These are phyloP conservation scores for Engraulis encrasicolus DNA, from an alignment of 2,113 vertebrate genomes.

Conservation along the genomic window DNA sequence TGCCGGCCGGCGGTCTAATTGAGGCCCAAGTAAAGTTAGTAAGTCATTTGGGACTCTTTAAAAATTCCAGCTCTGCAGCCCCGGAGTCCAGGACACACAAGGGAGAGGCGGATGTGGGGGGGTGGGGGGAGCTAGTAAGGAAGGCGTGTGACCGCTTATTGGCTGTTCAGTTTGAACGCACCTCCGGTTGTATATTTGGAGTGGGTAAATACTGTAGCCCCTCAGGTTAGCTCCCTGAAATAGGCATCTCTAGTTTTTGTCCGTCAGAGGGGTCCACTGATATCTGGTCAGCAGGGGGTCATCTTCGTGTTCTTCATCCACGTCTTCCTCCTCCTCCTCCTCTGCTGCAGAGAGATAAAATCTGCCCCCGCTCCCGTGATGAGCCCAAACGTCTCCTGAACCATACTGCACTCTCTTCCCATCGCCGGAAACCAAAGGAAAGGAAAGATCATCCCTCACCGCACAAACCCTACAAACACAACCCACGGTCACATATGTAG, in stretches of 20 bases:
- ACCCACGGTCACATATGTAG: conserved; percentile 4
- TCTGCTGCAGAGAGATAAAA: neutral
- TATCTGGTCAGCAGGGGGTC: neutral
- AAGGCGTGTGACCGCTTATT: neutral
- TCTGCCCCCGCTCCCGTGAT: neutral
- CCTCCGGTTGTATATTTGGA: conserved; percentile 8
- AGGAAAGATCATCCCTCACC: neutral
- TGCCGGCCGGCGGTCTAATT: conserved; percentile 2
- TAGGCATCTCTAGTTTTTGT: neutral
- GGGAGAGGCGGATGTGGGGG: neutral
- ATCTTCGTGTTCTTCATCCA: too few relatives aligned
- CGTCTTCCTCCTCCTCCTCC: neutral
- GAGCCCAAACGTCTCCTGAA: neutral
- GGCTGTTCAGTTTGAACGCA: neutral
- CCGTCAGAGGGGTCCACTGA: neutral
- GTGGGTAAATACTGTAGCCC: neutral
- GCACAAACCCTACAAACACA: neutral
- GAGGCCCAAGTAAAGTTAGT: neutral
- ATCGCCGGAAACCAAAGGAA: neutral
- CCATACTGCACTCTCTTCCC: neutral
- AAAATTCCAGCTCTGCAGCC: conserved; percentile 8
- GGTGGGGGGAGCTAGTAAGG: too few relatives aligned
- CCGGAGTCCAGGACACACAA: too few relatives aligned
- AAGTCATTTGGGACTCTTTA: conserved; percentile 1
- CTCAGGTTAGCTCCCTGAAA: neutral